phyloP scores from a whole-genome alignment of 2,113 vertebrate species.

The Ameiurus melas region DNA sequence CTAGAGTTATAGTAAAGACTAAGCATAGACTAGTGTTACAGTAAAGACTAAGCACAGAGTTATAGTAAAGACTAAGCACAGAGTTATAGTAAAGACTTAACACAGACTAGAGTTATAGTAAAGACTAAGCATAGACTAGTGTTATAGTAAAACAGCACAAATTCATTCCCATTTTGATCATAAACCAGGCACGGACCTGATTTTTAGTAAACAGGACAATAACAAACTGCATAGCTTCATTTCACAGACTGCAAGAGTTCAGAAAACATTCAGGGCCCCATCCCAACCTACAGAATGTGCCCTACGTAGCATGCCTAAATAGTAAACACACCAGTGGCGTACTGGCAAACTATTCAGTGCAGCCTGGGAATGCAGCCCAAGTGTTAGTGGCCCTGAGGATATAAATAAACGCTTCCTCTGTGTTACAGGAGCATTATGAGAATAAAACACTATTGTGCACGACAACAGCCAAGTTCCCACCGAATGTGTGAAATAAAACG shows the following conservation, averaged over 20 bases:
- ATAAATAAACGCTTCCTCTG: not conserved
- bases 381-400: not conserved
- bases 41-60: not conserved
- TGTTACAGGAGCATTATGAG: not conserved
- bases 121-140: not conserved
- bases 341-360: not conserved
- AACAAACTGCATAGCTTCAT: not conserved
- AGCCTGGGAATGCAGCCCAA: not conserved
- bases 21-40: no score
- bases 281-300: not conserved
- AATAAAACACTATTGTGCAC: not conserved
- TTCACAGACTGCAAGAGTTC: not conserved
- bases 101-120: not conserved
- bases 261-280: not conserved
- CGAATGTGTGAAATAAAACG: not conserved
- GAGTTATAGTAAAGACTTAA: not conserved
- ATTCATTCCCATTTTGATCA: not conserved
- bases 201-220: not conserved
- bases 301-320: not conserved
- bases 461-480: not conserved
- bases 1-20: no score
- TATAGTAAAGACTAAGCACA: not conserved
- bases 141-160: not conserved
- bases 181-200: not conserved
- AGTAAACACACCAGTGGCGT: not conserved